A percentile compares a stretch with the other conserved stretches of the same genome.
These are phyloP conservation scores for Chaenodraco wilsoni DNA, from an alignment of 2,797 vertebrate genomes.

Conservation along the genomic window DNA sequence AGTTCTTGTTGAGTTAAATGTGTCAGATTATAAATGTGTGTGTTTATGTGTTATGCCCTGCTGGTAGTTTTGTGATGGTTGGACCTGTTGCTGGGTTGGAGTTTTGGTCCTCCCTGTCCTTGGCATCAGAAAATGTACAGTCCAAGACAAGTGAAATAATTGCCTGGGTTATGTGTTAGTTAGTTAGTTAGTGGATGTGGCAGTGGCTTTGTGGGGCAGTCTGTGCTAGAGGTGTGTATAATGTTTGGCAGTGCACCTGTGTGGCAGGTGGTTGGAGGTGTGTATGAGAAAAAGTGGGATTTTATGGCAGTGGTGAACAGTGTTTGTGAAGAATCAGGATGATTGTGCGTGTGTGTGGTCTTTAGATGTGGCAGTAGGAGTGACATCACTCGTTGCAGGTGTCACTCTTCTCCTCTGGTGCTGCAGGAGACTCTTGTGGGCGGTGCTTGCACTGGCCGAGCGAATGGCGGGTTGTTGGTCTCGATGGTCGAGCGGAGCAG, in stretches of 20 bases:
- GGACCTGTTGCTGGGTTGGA: constrained; percentile 30
- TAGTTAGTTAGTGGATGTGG: constrained; percentile 38
- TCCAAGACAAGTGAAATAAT: constrained; percentile 37
- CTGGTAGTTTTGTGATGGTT: constrained; percentile 66
- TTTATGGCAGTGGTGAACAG: constrained; percentile 56
- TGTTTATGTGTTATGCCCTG: constrained; percentile 44
- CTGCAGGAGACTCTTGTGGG: constrained; percentile 78
- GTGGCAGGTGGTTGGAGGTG: constrained; percentile 59
- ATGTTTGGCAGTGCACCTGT: constrained; percentile 68
- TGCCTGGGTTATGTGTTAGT: constrained; percentile 28
- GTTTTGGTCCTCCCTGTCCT: constrained; percentile 55
- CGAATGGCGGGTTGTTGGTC: constrained; percentile 86
- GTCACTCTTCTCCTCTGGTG: constrained; percentile 86
- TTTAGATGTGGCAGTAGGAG: constrained; percentile 47
- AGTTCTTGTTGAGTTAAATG: constrained; percentile 14
- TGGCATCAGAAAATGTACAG: constrained; percentile 66
- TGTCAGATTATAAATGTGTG: constrained; percentile 3
- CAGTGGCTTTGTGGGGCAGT: constrained; percentile 65
- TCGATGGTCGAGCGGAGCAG: constrained; percentile 88
- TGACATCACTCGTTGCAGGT: constrained; percentile 78
- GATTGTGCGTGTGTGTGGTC: constrained; percentile 22
- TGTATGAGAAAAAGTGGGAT: constrained; percentile 33
- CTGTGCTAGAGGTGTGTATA: constrained; percentile 48
- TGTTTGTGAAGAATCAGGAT: constrained; percentile 30
- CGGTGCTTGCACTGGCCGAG: constrained; percentile 93